A percentile compares a stretch with the other conserved stretches of the same genome.
Conservation (phyloP, 2,888 invertebrate genomes). For the Alloscopus bannaensis region DNA sequence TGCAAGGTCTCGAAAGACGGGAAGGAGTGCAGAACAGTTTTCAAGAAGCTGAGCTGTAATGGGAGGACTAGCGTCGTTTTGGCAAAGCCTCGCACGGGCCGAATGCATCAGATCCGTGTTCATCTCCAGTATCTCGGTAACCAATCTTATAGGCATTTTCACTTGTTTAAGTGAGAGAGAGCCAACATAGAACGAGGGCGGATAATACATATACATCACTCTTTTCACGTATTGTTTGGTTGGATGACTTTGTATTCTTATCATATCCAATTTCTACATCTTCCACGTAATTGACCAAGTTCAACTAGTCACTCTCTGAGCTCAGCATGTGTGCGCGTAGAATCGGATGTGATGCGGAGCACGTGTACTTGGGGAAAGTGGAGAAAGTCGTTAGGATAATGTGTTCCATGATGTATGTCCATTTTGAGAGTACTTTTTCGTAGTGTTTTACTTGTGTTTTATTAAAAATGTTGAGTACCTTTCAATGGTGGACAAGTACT, state of each 20-base stretch:
- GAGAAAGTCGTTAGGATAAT: too few species aligned
- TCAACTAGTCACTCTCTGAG: too few species aligned
- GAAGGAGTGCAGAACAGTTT: constrained; percentile 93
- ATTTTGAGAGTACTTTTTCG: too few species aligned
- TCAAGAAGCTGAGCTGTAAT: constrained; percentile 92
- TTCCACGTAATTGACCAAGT: constrained; percentile 41
- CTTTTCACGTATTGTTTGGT: constrained; percentile 2
- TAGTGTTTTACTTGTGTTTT: too few species aligned
- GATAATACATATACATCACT: constrained; percentile 28
- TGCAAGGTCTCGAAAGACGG: constrained; percentile 95
- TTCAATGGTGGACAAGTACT: too few species aligned
- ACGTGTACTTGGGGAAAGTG: too few species aligned
- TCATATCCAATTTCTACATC: constrained; percentile 15
- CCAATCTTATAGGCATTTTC: too few species aligned
- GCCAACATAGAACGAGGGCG: constrained; percentile 6
- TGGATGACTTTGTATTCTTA: constrained; percentile 1
- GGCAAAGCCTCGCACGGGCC: constrained; percentile 95
- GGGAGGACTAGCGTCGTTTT: constrained; percentile 93
- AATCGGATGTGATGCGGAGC: too few species aligned
- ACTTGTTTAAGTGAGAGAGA: background rate
- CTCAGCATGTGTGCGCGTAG: too few species aligned
- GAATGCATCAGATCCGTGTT: constrained; percentile 99
- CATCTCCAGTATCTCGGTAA: constrained; percentile 97
- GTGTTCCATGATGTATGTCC: too few species aligned
- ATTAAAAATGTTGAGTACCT: too few species aligned